Base-by-base conservation (phyloP, 2,888 invertebrate species). In the Trichacis sp. region DNA sequence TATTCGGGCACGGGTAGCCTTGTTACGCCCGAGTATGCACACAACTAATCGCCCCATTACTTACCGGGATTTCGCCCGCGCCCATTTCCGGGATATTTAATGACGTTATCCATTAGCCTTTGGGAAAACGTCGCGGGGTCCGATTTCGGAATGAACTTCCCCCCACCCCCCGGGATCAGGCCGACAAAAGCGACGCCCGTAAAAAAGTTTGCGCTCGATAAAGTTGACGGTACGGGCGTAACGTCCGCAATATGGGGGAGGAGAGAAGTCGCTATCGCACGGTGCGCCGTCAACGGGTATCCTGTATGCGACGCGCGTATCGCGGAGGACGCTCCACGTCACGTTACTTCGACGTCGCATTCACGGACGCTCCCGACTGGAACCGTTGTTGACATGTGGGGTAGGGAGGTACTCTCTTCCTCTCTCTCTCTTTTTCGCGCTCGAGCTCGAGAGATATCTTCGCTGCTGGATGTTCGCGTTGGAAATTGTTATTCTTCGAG, bases 21-120 rank as follows among this genome's bases (percentile, higher is more conserved):
- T 46, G 50, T 55, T 64, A 57, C 50, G 52, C 56, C 43, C 19
- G 38, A 30, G 46, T 57, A 49, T 38, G 40, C 56, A 57, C 47
- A 50, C 30, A 33, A 38, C 61, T 55, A 58, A 62, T 62, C 58
- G 58, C 48, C 36, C 45, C 54, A 59, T 62, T 58, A 52, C 61
- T 58, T 40, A 20, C 46, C 40, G n/a, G 40, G 40, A 40, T 40
- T 40, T 40, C 12, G 15, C 40, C n/a, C 40, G 12, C 14, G 14
- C 14, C 2, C 40, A 9, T 15, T 15, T 24, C 14, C 15, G 40
- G 1, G 40, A 40, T 14, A 40, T 40, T 40, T 40, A 40, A 40
- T 14, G 40, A 40, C 40, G 12, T 40, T 40, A 40, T 40, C 40
- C 40, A 40, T 40, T 40, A 40, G 40, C 40, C 9, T 40, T 40